Evolutionary conservation across 2,888 invertebrate genomes (phyloP), one percentile per base, ranked within the genome.

Genomic region (Creontiades dilutus): DNA sequence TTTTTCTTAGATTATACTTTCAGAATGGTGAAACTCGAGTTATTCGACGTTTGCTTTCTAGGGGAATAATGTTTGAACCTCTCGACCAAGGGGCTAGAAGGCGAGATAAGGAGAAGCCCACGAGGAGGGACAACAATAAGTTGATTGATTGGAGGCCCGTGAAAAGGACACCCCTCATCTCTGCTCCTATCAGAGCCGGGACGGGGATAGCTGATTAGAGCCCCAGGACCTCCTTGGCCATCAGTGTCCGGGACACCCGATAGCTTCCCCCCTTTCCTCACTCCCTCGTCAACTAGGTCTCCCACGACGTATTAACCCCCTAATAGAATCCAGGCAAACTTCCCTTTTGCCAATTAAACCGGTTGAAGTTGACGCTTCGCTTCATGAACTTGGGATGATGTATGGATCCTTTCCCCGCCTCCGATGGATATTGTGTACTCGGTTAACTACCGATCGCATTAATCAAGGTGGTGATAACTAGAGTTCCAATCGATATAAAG

Each of bases 241-340:
- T 52, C 52, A 52, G 5, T 52, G 52, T 52, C 52, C 52, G 52
- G 52, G 52, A 52, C 52, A 52, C 52, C 52, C 52, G 52, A 52
- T 52, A 52, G 1, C 52, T 12, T 16, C 52, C 52, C 13, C 52
- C 52, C 52, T 2, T 52, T 3, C 1, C 11, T 16, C 3, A 4
- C 14, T 52, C 11, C 13, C 11, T 5, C 52, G 11, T 12, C 52
- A 37, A 37, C 37, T 37, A 37, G 37, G 37, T 37, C 14, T 52
- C 16, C 13, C 16, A 14, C 52, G 16, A 13, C 52, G 52, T 52
- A 52, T 52, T 52, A 52, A 52, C 52, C 52, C 52, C 52, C 52
- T 52, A 52, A 52, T 52, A 52, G 52, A 52, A 52, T 52, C 52
- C 52, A 52, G 52, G 52, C 52, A 52, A 52, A 52, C 52, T 52